phyloP scores from a whole-genome alignment of 2,888 invertebrate genomes.

The Drosophila nigritarsus region DNA sequence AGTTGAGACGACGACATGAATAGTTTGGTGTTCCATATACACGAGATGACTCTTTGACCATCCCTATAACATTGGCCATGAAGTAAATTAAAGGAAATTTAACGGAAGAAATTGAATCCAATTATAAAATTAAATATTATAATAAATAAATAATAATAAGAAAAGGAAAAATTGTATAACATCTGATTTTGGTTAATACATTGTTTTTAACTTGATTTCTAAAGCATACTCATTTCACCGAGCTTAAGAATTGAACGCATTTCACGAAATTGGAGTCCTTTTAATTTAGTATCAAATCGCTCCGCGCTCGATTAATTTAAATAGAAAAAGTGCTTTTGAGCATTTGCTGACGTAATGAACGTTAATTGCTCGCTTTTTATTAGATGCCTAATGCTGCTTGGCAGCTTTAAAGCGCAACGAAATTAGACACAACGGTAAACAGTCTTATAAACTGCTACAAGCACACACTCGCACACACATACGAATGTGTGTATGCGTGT shows the following conservation, averaged over 20 bases:
- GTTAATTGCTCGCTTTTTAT: conserved; percentile 19
- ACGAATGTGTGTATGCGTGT: conserved; percentile 1
- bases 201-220: not conserved
- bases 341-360: not conserved
- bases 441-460: conserved; percentile 37
- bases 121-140: not conserved
- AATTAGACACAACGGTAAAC: conserved; percentile 36
- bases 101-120: too few relatives aligned
- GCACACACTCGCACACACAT: conserved; percentile 17
- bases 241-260: not conserved
- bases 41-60: not conserved
- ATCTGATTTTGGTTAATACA: not conserved
- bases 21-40: not conserved
- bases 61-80: not conserved
- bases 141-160: not conserved
- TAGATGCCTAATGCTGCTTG: conserved; percentile 1
- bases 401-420: conserved; percentile 19
- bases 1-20: not conserved
- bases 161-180: not conserved
- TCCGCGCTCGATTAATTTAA: not conserved
- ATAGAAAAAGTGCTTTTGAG: not conserved
- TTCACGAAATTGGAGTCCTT: not conserved
- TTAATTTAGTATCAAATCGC: not conserved
- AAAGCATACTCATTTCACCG: not conserved
- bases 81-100: too few relatives aligned